phyloP scores from a whole-genome alignment of 2,888 invertebrate genomes.

The Hermodice carunculata region DNA sequence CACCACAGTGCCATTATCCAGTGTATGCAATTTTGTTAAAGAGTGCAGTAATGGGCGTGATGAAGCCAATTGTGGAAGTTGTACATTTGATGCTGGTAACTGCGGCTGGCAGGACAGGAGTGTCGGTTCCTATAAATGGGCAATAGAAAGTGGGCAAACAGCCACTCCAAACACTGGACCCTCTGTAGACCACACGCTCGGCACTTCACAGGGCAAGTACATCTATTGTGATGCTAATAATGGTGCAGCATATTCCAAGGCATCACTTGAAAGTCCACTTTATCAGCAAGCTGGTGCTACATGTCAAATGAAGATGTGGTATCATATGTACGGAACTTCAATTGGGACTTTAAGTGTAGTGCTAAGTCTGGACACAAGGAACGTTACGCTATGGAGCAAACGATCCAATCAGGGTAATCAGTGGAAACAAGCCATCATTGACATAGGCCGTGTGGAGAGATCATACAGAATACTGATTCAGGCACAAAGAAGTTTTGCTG shows the following conservation, averaged over 20 bases:
- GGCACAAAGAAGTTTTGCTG: constrained; percentile 47
- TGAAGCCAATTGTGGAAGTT: constrained; percentile 29
- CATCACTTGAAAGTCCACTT: constrained; percentile 47
- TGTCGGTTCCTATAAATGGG: constrained; percentile 66
- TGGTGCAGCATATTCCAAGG: constrained; percentile 24
- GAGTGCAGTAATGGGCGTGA: constrained; percentile 40
- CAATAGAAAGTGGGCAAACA: constrained; percentile 51
- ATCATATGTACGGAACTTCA: constrained; percentile 58
- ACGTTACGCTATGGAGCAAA: background rate
- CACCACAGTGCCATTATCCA: background rate
- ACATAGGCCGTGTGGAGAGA: constrained; percentile 52
- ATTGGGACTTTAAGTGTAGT: background rate
- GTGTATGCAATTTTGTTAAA: constrained; percentile 37
- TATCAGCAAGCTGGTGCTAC: constrained; percentile 41
- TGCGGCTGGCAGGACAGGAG: constrained; percentile 42
- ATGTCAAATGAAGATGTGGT: constrained; percentile 60
- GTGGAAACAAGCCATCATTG: constrained; percentile 53
- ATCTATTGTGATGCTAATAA: background rate
- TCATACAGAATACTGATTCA: constrained; percentile 45
- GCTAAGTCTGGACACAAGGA: background rate
- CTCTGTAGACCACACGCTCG: constrained; percentile 59
- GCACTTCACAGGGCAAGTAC: constrained; percentile 43
- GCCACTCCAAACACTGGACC: constrained; percentile 59
- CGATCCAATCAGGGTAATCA: constrained; percentile 39
- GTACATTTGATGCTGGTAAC: constrained; percentile 50